phyloP scores from a whole-genome alignment of 2,888 invertebrate species.

The Argyra leucocephala region DNA sequence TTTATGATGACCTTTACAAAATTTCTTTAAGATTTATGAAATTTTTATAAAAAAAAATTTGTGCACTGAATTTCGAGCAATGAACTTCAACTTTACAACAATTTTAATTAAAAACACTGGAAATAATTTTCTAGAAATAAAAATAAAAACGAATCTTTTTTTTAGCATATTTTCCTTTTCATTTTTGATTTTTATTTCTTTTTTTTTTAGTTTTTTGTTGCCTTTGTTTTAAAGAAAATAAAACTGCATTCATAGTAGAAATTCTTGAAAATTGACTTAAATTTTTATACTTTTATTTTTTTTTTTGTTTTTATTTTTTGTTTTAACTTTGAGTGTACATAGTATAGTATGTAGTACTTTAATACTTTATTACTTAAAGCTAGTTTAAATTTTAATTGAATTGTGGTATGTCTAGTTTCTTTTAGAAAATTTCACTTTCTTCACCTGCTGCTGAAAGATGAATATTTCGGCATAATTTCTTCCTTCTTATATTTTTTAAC shows the following conservation, averaged over 20 bases:
- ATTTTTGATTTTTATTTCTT: too few relatives aligned
- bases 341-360: neutral
- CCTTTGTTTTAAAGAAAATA: neutral
- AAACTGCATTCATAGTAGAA: neutral
- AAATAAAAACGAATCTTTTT: too few relatives aligned
- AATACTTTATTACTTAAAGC: neutral
- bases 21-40: too few relatives aligned
- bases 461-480: too few relatives aligned
- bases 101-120: too few relatives aligned
- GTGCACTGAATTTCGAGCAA: neutral
- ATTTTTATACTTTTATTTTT: too few relatives aligned
- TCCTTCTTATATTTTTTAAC: too few relatives aligned
- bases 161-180: too few relatives aligned
- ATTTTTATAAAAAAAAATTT: too few relatives aligned
- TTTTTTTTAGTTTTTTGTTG: too few relatives aligned
- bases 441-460: neutral
- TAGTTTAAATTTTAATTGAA: neutral
- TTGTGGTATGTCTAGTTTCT: neutral
- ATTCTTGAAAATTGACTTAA: neutral
- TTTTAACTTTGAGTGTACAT: neutral
- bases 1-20: too few relatives aligned
- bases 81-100: neutral
- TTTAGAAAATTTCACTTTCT: neutral
- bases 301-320: neutral
- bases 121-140: too few relatives aligned